Evolutionary conservation across 2,797 vertebrate genomes (phyloP), one percentile per base, ranked within the genome.

Genomic region (Myiothlypis coronata): DNA sequence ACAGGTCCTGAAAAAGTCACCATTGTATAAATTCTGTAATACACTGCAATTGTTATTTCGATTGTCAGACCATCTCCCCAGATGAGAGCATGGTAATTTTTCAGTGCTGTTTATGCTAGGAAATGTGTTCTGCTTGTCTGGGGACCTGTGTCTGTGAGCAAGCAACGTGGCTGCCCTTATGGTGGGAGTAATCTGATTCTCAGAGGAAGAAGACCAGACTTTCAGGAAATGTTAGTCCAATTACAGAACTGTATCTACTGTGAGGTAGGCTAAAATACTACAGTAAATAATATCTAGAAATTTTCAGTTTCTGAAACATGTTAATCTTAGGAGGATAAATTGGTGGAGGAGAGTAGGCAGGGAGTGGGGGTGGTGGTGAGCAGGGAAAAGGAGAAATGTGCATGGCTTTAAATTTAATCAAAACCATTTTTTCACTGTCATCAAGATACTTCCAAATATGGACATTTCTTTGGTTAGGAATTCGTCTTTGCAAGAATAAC

Each of bases 1-100:
- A 99, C 30, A 99, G 98, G 83, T 99, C 99, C 98, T 98, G 84
- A 82, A 97, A 97, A 95, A 69, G 94, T 64, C 27, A 63, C 32
- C 55, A 30, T 20, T 13, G 7, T 11, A 52, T 68, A 70, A 60
- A 77, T 55, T 39, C 53, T 79, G 84, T 39, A 93, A 83, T 4
- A 27, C 4, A 28, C n/a, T 43, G 17, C 11, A 34, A 53, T 69
- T 92, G 41, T 17, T 80, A 26, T 75, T 47, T 61, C 39, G 70
- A 2, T 17, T 46, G 37, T 39, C 26, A 11, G 34, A 65, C 24
- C 21, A 39, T 18, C 9, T 71, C 3, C 23, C 20, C 32, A 59
- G 19, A 68, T 6, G 1, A 55, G 20, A 61, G 4, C 8, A 41
- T 1, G 27, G 41, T 41, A 41, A 50, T 30, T 18, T 24, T 47